Evolutionary conservation across 2,888 invertebrate species (phyloP), one percentile per base, ranked within the genome.

Genomic region (Dicyrtomina minuta): DNA sequence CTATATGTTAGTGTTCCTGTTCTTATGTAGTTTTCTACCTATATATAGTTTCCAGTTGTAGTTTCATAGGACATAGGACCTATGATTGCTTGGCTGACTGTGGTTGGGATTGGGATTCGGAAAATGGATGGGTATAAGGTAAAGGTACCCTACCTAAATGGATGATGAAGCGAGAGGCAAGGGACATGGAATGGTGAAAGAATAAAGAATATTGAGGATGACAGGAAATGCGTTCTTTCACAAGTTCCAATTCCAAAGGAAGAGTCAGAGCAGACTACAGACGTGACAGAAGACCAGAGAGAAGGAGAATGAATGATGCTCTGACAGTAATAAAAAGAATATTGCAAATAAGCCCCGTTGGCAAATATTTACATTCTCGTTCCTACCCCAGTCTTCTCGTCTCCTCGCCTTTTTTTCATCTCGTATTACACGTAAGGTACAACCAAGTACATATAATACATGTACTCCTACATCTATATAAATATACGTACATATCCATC

Each of bases 241-340:
- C 44, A 58, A 44, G 44, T 33, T 49, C n/a, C 15, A 49, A 58
- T 70, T 67, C 67, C 59, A 72, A 62, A 51, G 59, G 51, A 53
- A 61, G 70, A 51, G 70, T 64, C 61, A 64, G 69, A 72, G 66
- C 27, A n/a, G 51, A 20, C 17, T 6, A 15, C n/a, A 60, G 49
- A 59, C 17, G 46, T 56, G 41, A 33, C 26, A 58, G 53, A 66
- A 58, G 22, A 59, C 41, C 49, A 24, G 51, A 51, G 60, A 53
- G 61, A 51, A 20, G 17, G 60, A 53, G 44, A 66, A 66, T 70
- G 66, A 66, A 46, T 49, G 67, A 67, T 53, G 66, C 51, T 44
- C 27, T 66, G 66, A 46, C 53, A 59, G 67, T 65, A 66, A 73
- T 70, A 68, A 71, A 73, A 70, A 73, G 70, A 70, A 70, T 68